Evolutionary conservation across 2,113 vertebrate species (phyloP).

Genomic region (Cyanoramphus novaezelandiae): DNA sequence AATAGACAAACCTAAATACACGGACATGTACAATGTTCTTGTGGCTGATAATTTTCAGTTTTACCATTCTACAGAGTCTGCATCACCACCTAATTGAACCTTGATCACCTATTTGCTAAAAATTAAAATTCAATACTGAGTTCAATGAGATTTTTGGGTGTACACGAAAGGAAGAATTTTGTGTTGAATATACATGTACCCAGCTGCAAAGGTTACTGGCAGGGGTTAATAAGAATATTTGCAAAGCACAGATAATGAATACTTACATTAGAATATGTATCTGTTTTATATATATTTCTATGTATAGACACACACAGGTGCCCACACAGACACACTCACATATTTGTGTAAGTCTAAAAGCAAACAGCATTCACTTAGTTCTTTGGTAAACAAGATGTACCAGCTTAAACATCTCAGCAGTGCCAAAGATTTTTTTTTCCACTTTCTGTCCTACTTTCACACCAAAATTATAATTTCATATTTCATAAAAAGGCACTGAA

Average conservation of each 20-base stretch:
- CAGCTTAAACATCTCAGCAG: conserved; percentile 32
- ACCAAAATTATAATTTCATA: conserved; percentile 76
- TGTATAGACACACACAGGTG: neutral
- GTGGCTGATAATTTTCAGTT: neutral
- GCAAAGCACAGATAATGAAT: conserved; percentile 1
- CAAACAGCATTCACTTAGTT: neutral
- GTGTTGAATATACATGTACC: neutral
- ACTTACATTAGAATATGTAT: neutral
- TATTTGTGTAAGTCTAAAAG: neutral
- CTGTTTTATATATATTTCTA: neutral
- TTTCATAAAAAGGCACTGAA: conserved; percentile 75
- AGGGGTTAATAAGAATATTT: conserved; percentile 36
- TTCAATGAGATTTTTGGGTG: neutral
- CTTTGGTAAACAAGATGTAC: conserved; percentile 54
- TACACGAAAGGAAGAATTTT: conserved; percentile 5
- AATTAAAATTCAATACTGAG: conserved; percentile 4
- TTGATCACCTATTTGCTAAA: neutral
- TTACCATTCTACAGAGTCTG: neutral
- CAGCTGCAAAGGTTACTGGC: conserved; percentile 32
- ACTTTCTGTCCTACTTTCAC: conserved; percentile 64
- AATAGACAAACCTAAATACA: neutral
- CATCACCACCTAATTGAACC: neutral
- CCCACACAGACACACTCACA: neutral
- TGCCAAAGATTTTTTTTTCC: conserved; percentile 27
- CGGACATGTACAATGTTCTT: neutral